Conservation (phyloP, 2,113 vertebrate species). For the Danio rerio region GRCz12tu NC_133195.1:7982001-7982500, state of each 20-base stretch:
- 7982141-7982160: background rate
- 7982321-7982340: conserved; percentile 36
- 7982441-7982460: background rate
- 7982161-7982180: background rate
- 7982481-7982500: conserved; percentile 14
- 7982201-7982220: conserved; percentile 18
- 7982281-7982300: background rate
- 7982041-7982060: conserved; percentile 15
- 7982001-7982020: conserved; percentile 16
- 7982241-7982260: background rate
- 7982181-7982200: background rate
- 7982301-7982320: conserved; percentile 11
- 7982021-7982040: conserved; percentile 29
- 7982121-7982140: conserved; percentile 30
- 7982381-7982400: background rate
- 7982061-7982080: conserved; percentile 29
- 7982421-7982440: background rate
- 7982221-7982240: conserved; percentile 1
- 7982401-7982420: conserved; percentile 7
- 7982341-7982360: background rate
- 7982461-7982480: background rate
- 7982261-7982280: conserved; percentile 11
- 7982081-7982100: conserved; percentile 11
- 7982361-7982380: conserved; percentile 23
- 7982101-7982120: background rate